Conservation (phyloP, 2,113 vertebrate species). For the Bungarus multicinctus region DNA sequence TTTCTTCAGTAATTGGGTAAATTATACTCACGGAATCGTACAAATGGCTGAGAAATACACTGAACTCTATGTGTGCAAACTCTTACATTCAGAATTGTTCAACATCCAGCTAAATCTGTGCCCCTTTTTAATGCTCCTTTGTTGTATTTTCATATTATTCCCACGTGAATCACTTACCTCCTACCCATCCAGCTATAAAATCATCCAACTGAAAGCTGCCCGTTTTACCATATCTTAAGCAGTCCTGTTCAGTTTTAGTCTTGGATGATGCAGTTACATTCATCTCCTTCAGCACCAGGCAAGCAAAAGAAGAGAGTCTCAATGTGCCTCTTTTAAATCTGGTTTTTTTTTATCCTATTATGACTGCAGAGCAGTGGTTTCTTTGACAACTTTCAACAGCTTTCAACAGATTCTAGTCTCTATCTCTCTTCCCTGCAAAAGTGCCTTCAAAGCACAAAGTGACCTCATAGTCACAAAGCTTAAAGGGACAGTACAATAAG, state of each 20-base stretch:
- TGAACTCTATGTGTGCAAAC: neutral
- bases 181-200: constrained; percentile 73
- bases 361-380: constrained; percentile 26
- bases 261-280: constrained; percentile 9
- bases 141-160: neutral
- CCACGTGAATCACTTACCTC: constrained; percentile 61
- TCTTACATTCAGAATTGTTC: neutral
- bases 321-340: constrained; percentile 6
- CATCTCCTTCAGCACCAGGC: constrained; percentile 18
- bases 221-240: constrained; percentile 37
- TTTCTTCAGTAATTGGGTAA: neutral
- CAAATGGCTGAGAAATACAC: neutral
- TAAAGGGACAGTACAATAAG: constrained; percentile 49
- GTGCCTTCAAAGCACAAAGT: constrained; percentile 9
- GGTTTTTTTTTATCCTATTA: constrained; percentile 3
- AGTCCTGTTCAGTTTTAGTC: constrained; percentile 13
- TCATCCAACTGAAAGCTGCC: constrained; percentile 64
- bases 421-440: neutral
- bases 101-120: neutral
- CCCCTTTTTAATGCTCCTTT: neutral
- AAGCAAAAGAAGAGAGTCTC: constrained; percentile 12
- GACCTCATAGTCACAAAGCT: constrained; percentile 40
- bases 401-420: neutral
- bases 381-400: constrained; percentile 24
- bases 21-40: neutral